phyloP scores from a whole-genome alignment of 1,140 invertebrate species.

The Geopemphigus sp. region DNA sequence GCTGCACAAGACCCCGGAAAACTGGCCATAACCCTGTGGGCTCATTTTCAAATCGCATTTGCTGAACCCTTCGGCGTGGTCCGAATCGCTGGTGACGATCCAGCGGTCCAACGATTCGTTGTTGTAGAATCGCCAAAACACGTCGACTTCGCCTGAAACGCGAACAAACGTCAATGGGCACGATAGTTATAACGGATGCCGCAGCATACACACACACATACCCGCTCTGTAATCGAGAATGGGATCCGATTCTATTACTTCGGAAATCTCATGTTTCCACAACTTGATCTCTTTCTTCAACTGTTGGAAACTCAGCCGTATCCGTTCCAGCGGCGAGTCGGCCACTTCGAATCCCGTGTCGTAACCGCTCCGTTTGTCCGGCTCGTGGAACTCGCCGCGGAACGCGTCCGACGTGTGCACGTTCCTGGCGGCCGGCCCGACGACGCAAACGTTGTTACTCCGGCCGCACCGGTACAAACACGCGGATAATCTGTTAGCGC shows the following conservation, averaged over 20 bases:
- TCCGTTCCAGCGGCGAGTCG: neutral
- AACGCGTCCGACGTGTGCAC: neutral
- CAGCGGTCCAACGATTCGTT: slow-evolving; percentile 68
- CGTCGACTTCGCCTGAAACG: slow-evolving; percentile 66
- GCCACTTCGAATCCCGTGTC: slow-evolving; percentile 4
- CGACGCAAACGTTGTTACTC: too few species aligned
- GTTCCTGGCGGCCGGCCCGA: neutral
- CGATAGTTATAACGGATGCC: too few species aligned
- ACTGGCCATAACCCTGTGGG: slow-evolving; percentile 68
- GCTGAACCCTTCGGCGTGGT: slow-evolving; percentile 78
- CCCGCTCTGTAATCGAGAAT: slow-evolving; percentile 60
- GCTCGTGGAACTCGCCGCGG: slow-evolving; percentile 15
- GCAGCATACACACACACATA: slow-evolving; percentile 45
- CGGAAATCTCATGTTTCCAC: slow-evolving; percentile 68
- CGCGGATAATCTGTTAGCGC: too few species aligned
- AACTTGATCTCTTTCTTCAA: slow-evolving; percentile 67
- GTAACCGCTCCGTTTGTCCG: slow-evolving; percentile 22
- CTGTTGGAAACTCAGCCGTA: slow-evolving; percentile 60
- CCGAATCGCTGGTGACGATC: slow-evolving; percentile 72
- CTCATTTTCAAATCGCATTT: slow-evolving; percentile 62
- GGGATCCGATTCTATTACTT: slow-evolving; percentile 64
- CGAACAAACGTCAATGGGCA: neutral
- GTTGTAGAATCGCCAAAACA: slow-evolving; percentile 68
- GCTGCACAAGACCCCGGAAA: slow-evolving; percentile 71
- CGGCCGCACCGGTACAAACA: too few species aligned